Evolutionary conservation across 2,797 vertebrate genomes (phyloP), one percentile per base, ranked within the genome.

Genomic region (Philypnodon macrostomus): DNA sequence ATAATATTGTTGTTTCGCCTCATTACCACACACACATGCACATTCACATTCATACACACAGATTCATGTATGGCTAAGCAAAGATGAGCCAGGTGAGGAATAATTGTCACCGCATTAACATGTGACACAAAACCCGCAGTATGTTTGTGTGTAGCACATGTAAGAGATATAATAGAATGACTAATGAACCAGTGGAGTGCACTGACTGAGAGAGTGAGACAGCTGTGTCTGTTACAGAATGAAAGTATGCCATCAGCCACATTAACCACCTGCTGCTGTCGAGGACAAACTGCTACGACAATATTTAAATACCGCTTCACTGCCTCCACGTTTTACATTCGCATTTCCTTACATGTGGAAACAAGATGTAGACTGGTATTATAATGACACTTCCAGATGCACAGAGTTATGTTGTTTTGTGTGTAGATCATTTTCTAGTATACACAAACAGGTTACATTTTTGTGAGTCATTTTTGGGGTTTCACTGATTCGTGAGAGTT

Each of bases 261-360:
- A 70, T 75, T 74, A 77, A 60, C 66, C 78, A 77, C 67, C 69
- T 81, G 80, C 64, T 45, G 48, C 64, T 40, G 49, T 52, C 8
- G 23, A 0, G 15, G 42, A 51, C 52, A 15, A 19, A 15, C 33
- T 27, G 45, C 52, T 49, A 38, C 24, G 16, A 24, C 14, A 14
- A 42, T 16, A 42, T 42, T 42, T 42, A 16, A 42, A 42, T 42
- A 42, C 32, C 14, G 32, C 32, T 33, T 30, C n/a, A 15, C 24
- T 53, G 37, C 16, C 31, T 32, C 15, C 46, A 54, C 58, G 40
- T 7, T 35, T 62, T 17, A 0, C n/a, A 26, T 15, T 46, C 36
- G 60, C 29, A 13, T 42, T 61, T 44, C 14, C 35, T 61, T 9
- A 31, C 55, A 55, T 58, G 33, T 63, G 45, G 16, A 42, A 47